These are phyloP conservation scores for Maylandia zebra DNA, from an alignment of 2,113 vertebrate genomes.

Conservation along the genomic window DNA sequence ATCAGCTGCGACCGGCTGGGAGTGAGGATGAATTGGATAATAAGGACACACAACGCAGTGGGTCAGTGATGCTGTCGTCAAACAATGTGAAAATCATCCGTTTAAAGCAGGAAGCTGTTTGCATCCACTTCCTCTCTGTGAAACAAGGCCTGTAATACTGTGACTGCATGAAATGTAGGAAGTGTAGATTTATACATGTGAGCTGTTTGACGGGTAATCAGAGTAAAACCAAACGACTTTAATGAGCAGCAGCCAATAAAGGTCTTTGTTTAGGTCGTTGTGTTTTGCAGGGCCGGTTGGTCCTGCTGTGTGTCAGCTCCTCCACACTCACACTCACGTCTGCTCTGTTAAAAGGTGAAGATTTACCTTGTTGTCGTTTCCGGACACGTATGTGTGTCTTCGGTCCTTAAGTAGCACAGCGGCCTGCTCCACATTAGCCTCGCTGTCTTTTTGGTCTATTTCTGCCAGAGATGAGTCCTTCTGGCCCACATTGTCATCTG, in stretches of 20 bases:
- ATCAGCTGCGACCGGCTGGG: no score
- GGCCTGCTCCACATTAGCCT: slow-evolving; percentile 25
- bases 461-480: neutral
- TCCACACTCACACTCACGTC: neutral
- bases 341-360: neutral
- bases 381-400: neutral
- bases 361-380: neutral
- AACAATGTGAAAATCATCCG: no score
- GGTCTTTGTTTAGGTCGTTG: neutral
- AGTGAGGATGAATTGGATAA: no score
- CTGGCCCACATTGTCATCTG: slow-evolving; percentile 35
- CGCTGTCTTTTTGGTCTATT: slow-evolving; percentile 29
- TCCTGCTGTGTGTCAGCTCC: neutral
- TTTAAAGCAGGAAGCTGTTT: no score
- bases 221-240: neutral
- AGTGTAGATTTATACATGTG: neutral
- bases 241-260: neutral
- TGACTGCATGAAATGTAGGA: no score
- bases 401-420: slow-evolving; percentile 17
- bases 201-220: neutral
- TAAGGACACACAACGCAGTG: no score
- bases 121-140: no score
- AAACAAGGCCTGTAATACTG: no score
- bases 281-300: neutral
- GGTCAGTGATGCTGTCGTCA: no score